Evolutionary conservation across 1,140 invertebrate species (phyloP), one percentile per base, ranked within the genome.

Genomic region (Maniola jurtina): DNA sequence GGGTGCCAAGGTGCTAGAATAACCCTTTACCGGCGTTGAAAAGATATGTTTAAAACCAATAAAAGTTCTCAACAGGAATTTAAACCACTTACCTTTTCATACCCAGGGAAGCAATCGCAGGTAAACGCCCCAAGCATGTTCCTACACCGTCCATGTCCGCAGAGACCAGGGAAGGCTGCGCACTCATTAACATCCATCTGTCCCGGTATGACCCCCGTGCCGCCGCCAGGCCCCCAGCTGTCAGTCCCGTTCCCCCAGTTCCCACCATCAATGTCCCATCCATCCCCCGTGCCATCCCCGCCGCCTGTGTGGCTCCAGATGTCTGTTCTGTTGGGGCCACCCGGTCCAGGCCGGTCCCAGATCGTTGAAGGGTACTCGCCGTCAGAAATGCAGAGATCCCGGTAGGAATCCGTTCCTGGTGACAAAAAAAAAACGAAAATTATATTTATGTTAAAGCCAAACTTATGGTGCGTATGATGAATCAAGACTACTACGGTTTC

Each of bases 151-250:
- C 97, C 97, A 83, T 97, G 96, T 48, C 93, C 92, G 83, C 97
- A 98, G 73, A 97, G 94, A 5, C 95, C 95, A 4, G 95, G 95
- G 77, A 97, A 97, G 38, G 96, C 95, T 0, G 94, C 93, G 75
- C 97, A 98, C 84, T 97, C 96, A 89, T 97, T 97, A 52, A 97
- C 95, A 76, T 98, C 96, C 89, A 95, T 93, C 64, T 93, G 90
- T 8, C 95, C 94, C 0, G 94, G 91, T 64, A 94, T 95, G 5
- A 95, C 94, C 6, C 77, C 77, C 0, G 67, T 56, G 6, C 71
- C 71, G 0, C 66, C 72, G 6, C 66, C 72, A 2, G 61, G 61
- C 0, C 71, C 68, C 73, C 75, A 73, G 52, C 55, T 66, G n/a
- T 66, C 75, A 40, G 66, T 65, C 1, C 72, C 68, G 8, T 75